Evolutionary conservation across 2,888 invertebrate species (phyloP).

Genomic region (Drosophila birchii): DNA sequence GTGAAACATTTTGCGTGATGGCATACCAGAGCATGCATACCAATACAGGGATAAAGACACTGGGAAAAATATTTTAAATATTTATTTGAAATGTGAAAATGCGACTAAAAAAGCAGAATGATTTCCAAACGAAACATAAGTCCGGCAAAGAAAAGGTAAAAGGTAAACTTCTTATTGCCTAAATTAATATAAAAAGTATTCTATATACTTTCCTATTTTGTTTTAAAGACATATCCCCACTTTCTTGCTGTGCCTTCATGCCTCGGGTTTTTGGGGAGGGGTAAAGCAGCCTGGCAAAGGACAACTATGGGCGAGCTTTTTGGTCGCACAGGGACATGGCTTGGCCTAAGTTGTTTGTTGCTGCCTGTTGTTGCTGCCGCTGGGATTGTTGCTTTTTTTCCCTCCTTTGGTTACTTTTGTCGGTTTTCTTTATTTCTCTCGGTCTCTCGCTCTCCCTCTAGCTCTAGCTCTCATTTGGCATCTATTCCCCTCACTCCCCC

Average conservation of each 20-base stretch:
- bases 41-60: conserved; percentile 40
- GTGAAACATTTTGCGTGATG: conserved; percentile 77
- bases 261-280: conserved; percentile 5
- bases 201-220: background rate
- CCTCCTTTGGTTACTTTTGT: conserved; percentile 73
- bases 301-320: conserved; percentile 75
- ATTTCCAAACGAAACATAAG: background rate
- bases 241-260: background rate
- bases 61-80: background rate
- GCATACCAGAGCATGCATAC: conserved; percentile 67
- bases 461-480: conserved; percentile 16
- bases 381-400: conserved; percentile 74
- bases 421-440: conserved; percentile 56
- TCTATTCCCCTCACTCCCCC: background rate
- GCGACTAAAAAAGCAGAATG: too few relatives aligned
- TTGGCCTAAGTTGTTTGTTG: conserved; percentile 75
- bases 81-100: background rate
- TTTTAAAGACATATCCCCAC: background rate
- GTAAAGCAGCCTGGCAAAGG: conserved; percentile 58
- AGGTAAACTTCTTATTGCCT: background rate
- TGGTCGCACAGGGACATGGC: conserved; percentile 65
- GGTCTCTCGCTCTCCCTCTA: conserved; percentile 4
- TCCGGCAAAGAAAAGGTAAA: too few relatives aligned
- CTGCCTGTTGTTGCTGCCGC: conserved; percentile 68
- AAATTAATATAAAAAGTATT: background rate